Base-by-base conservation (phyloP, 2,888 invertebrate species). In the Podabrus alpinus region DNA sequence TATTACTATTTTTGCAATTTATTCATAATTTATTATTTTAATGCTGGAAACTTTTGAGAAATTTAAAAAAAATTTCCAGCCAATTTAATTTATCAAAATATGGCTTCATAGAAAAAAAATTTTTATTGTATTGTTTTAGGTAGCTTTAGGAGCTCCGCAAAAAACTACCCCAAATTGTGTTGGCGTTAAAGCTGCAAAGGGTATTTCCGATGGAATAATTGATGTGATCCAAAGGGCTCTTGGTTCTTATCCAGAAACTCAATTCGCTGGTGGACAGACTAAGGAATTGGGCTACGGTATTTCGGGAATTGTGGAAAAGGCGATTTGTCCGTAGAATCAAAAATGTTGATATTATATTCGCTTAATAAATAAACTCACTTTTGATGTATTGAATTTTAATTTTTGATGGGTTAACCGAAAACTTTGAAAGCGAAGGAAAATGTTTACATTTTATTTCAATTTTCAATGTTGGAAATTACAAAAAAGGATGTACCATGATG, bases 161-260 rank as follows among this genome's bases (percentile, higher is more conserved):
- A 64, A 64, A 9, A 19, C n/a, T 2, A 45, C 45, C 1, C 45
- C 45, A n/a, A 45, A 17, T 64, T 64, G 62, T 10, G 13, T 98
- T 95, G 1, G 94, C 97, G 85, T 98, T 13, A 17, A 15, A 64
- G 2, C 15, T 15, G 62, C n/a, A n/a, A 64, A 64, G 10, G 17
- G 21, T 7, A 64, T 64, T 19, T 64, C 62, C 1, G 62, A 64
- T 19, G 62, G 62, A 64, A 19, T 64, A 17, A 19, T 64, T 19
- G 62, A 19, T 19, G 62, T 19, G 7, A n/a, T 64, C 9, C 15
- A 64, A 19, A 64, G n/a, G 9, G 62, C 19, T 19, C 62, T 64
- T n/a, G 21, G n/a, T 19, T n/a, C 62, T 64, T 19, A 64, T 19
- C 62, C 62, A 11, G 16, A 19, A 19, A 64, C 62, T 16, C n/a